phyloP scores from a whole-genome alignment of 2,113 vertebrate genomes.

The Peromyscus polionotus region DNA sequence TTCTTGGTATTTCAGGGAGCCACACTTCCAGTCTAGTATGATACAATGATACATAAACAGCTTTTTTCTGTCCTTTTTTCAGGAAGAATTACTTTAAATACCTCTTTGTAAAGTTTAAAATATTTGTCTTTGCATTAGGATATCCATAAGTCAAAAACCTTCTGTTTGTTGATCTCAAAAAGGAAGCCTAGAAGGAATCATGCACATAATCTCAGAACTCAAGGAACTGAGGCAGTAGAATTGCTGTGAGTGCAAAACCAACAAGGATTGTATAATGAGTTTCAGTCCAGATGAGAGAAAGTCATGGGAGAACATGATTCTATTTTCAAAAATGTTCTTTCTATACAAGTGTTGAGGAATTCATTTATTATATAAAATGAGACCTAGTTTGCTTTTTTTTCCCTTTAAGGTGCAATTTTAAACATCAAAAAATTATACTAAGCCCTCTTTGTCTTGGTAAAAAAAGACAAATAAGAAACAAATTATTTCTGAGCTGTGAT shows the following conservation, averaged over 20 bases:
- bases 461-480: conserved; percentile 34
- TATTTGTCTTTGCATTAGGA: neutral
- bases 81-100: neutral
- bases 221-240: neutral
- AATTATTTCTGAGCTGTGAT: neutral
- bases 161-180: neutral
- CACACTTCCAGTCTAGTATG: neutral
- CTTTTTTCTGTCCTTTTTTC: neutral
- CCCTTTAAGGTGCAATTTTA: conserved; percentile 19
- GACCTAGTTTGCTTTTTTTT: conserved; percentile 3
- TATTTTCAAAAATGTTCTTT: conserved; percentile 56
- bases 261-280: too few species aligned
- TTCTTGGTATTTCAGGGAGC: neutral
- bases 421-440: neutral
- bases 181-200: neutral
- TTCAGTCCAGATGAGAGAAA: too few species aligned
- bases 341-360: conserved; percentile 30
- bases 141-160: neutral
- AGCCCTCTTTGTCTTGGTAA: neutral
- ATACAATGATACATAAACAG: neutral
- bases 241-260: neutral
- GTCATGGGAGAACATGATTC: neutral
- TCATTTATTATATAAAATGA: neutral
- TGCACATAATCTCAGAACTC: neutral
- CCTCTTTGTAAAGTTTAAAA: conserved; percentile 28